Base-by-base conservation (phyloP, 2,113 vertebrate species). In the Micronycteris hirsuta region DNA sequence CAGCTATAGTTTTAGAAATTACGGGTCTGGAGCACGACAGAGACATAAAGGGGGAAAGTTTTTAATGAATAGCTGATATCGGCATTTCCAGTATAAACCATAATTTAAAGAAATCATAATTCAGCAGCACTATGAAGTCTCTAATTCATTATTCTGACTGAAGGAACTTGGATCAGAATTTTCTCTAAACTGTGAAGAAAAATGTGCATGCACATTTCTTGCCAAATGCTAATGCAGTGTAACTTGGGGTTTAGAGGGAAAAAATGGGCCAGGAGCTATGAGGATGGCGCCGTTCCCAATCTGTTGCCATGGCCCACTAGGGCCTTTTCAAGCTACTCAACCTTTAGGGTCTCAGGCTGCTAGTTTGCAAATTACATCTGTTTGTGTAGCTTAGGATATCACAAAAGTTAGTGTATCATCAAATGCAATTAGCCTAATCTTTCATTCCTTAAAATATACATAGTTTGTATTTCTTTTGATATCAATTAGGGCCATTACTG, bases 91-190 rank as follows among this genome's bases (percentile, higher is more conserved):
- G 86, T 24, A 1, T 78, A 91, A 96, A 88, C 93, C 86, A 20
- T 94, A 96, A 98, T 96, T 96, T 97, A 96, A 95, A 95, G 94
- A 94, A 96, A 67, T 95, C 91, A 94, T n/a, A 97, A 96, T 95
- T 97, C 86, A 89, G 90, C 74, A 93, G 22, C 78, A 45, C 49
- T 36, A 80, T 94, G 49, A 96, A 85, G 96, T 96, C 96, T 68
- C 71, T 94, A 97, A 97, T 97, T 96, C 84, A 71, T 98, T 96
- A 92, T 95, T 93, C 93, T 95, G 96, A 96, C 86, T 88, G 33
- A 74, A 88, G 88, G 82, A 97, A 87, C 87, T 82, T 65, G 80
- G 82, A 93, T 92, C 83, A 17, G 86, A 94, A 91, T 81, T 77
- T 92, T 52, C 76, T 87, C 65, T 81, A 90, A 92, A 95, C 80